A percentile compares a stretch with the other conserved stretches of the same genome.
Conservation (phyloP, 2,797 vertebrate species). For the Neosalanx taihuensis region DNA sequence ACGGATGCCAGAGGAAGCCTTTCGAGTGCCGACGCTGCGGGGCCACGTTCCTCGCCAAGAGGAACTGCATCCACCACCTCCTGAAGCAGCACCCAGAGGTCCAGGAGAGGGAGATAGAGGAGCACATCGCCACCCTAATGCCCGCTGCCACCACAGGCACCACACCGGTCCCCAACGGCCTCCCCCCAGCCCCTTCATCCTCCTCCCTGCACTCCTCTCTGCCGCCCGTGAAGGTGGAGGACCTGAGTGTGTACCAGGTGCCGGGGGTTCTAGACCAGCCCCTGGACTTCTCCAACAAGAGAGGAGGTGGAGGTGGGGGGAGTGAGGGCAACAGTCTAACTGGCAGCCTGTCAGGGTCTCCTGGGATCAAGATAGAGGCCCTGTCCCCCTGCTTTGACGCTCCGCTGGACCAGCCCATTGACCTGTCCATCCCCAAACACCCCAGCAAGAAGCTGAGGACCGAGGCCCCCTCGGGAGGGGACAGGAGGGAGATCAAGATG, state of each 20-base stretch:
- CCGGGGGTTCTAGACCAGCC: constrained; percentile 80
- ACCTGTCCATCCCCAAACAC: constrained; percentile 83
- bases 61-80: constrained; percentile 94
- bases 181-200: constrained; percentile 55
- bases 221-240: constrained; percentile 83
- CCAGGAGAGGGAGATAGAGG: constrained; percentile 90
- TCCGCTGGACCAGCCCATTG: constrained; percentile 82
- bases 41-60: constrained; percentile 88
- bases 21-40: constrained; percentile 93
- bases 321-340: constrained; percentile 56
- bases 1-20: constrained; percentile 88
- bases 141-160: constrained; percentile 53
- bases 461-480: constrained; percentile 1
- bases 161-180: constrained; percentile 47
- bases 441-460: constrained; percentile 68
- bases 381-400: constrained; percentile 67
- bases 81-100: constrained; percentile 93
- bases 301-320: constrained; percentile 7
- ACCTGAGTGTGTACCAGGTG: constrained; percentile 59
- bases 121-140: constrained; percentile 79
- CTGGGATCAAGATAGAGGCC: constrained; percentile 83
- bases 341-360: constrained; percentile 46
- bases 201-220: constrained; percentile 43
- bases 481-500: constrained; percentile 8
- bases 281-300: constrained; percentile 86